These are phyloP conservation scores for Hydrolagus affinis DNA, from an alignment of 2,113 vertebrate genomes.

Conservation along the genomic window DNA sequence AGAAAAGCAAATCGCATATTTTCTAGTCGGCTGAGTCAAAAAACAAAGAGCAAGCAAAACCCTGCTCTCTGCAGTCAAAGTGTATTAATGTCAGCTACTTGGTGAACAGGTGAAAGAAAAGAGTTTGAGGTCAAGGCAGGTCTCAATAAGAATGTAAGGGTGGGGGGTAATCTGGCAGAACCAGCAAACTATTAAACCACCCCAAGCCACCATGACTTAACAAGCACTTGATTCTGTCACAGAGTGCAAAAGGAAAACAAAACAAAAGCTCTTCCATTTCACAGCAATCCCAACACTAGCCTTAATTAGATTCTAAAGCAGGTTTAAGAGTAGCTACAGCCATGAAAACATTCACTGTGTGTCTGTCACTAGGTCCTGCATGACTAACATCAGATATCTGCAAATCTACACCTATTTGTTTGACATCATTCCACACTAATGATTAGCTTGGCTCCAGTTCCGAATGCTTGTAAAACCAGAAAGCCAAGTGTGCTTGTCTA, in stretches of 20 bases:
- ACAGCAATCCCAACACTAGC: too few species aligned
- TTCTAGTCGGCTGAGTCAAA: too few species aligned
- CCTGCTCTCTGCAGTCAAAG: background rate
- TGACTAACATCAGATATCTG: background rate
- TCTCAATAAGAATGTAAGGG: background rate
- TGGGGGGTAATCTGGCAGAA: background rate
- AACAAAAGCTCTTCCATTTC: background rate
- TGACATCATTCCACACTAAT: background rate
- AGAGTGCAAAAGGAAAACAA: background rate
- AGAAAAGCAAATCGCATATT: too few species aligned
- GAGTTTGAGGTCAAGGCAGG: background rate
- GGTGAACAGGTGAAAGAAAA: background rate
- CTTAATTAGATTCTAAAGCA: background rate
- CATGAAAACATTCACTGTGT: background rate
- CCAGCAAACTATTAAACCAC: background rate
- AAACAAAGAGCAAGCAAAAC: too few species aligned
- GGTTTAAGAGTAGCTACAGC: background rate
- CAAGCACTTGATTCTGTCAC: background rate
- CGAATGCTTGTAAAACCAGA: background rate
- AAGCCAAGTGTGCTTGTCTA: background rate
- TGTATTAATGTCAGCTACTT: background rate
- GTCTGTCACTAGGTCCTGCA: background rate
- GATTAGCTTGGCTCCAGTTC: background rate
- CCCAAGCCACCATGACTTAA: background rate
- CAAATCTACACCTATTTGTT: background rate